Percentiles rank a stretch among this genome's conserved stretches.
Conservation (phyloP, 2,113 vertebrate genomes). For the Callaeas wilsoni region DNA sequence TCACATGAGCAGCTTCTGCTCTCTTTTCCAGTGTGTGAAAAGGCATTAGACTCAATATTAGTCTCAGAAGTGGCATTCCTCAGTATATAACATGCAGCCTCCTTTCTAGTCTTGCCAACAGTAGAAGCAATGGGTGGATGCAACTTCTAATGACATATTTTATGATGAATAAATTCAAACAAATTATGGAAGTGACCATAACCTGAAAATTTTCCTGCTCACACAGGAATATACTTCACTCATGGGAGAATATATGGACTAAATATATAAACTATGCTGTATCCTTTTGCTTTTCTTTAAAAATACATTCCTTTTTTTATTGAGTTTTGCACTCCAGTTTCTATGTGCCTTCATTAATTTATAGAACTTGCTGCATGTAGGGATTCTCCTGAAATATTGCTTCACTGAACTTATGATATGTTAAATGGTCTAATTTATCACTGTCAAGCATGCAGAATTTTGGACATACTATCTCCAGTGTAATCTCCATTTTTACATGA, state of each 20-base stretch:
- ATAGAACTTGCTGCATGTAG: background rate
- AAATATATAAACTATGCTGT: background rate
- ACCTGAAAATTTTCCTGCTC: background rate
- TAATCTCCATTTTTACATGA: conserved; percentile 13
- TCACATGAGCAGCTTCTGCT: background rate
- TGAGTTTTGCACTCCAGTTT: background rate
- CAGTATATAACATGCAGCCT: background rate
- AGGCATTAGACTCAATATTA: background rate
- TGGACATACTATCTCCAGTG: background rate
- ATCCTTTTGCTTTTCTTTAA: background rate
- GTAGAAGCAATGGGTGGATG: background rate
- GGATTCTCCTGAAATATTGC: background rate
- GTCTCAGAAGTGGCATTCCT: background rate
- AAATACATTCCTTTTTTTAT: background rate
- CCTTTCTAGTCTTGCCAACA: background rate
- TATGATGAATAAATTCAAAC: background rate
- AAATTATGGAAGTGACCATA: background rate
- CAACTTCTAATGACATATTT: background rate
- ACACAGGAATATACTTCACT: background rate
- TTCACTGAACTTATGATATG: background rate
- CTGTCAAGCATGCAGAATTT: background rate
- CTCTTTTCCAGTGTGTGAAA: background rate
- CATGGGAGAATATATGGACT: background rate
- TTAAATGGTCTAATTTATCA: conserved; percentile 15
- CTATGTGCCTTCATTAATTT: background rate